Evolutionary conservation across 2,888 invertebrate genomes (phyloP), one percentile per base, ranked within the genome.

Genomic region (Labia minor): DNA sequence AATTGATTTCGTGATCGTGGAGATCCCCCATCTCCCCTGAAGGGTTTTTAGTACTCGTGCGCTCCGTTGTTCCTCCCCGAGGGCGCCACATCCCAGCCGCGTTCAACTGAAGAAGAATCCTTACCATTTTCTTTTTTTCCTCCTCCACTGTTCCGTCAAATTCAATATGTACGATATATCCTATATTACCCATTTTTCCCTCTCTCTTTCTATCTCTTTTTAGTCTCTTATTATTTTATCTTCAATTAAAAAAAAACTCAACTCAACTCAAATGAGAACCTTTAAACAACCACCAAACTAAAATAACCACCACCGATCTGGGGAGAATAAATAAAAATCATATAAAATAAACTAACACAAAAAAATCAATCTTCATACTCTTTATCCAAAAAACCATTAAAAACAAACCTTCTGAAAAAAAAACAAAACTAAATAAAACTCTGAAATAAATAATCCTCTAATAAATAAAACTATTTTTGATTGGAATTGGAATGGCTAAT

Each of bases 401-500:
- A 26, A 26, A 26, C n/a, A n/a, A n/a, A 33, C 33, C 11, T 11
- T 33, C 4, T n/a, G 14, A 49, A 49, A n/a, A 49, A 49, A 49
- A 49, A 4, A 68, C 65, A 65, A 37, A 68, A 64, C 65, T 71
- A 71, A 71, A 68, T 70, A 69, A 71, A 69, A 63, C 69, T 33
- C 68, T 67, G 69, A 66, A n/a, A 20, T 71, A 71, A 71, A 70
- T 64, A 67, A 67, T n/a, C 11, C 21, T 21, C 14, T 63, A 68
- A 71, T 67, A 61, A 33, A 61, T 65, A 70, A 71, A 71, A 71
- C 69, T 66, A 68, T 37, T 26, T n/a, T 67, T 70, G 70, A 70
- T 70, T 70, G 69, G 70, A 70, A 70, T 70, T 70, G 70, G 70
- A 70, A 69, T 69, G 69, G 69, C 70, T 70, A 71, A 70, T 62